These are phyloP conservation scores for Clupea harengus DNA, from an alignment of 2,113 vertebrate genomes.

Conservation along the genomic window DNA sequence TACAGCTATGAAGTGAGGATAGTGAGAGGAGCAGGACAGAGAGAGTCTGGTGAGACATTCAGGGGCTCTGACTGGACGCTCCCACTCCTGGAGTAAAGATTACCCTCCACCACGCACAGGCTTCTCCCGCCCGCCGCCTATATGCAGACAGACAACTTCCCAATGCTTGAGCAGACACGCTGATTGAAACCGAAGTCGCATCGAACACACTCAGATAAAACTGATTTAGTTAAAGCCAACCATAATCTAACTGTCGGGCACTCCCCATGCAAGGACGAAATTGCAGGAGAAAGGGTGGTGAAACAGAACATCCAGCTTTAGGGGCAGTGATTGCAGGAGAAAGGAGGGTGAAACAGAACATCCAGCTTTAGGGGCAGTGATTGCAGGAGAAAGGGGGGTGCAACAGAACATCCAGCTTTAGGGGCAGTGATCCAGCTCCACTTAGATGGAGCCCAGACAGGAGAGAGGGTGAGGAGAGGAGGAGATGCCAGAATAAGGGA, in stretches of 20 bases:
- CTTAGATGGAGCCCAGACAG: slow-evolving; percentile 1
- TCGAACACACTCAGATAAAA: slow-evolving; percentile 52
- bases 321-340: too few species aligned
- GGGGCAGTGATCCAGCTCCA: slow-evolving; percentile 33
- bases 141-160: slow-evolving; percentile 35
- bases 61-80: background rate
- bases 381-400: too few species aligned
- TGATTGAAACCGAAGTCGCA: slow-evolving; percentile 50
- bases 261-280: slow-evolving; percentile 1
- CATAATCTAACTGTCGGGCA: slow-evolving; percentile 47
- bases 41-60: background rate
- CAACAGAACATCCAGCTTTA: slow-evolving; percentile 37
- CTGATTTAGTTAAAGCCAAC: slow-evolving; percentile 48
- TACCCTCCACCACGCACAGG: slow-evolving; percentile 9
- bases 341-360: too few species aligned
- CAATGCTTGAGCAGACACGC: slow-evolving; percentile 43
- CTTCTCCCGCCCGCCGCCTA: background rate
- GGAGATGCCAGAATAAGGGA: background rate
- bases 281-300: slow-evolving; percentile 25
- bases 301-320: too few species aligned
- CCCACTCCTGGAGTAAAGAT: background rate
- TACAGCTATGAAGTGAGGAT: too few species aligned
- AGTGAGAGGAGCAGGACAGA: background rate
- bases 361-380: too few species aligned
- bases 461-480: background rate